phyloP scores from a whole-genome alignment of 2,113 vertebrate species.

The Sclerurus mexicanus region DNA sequence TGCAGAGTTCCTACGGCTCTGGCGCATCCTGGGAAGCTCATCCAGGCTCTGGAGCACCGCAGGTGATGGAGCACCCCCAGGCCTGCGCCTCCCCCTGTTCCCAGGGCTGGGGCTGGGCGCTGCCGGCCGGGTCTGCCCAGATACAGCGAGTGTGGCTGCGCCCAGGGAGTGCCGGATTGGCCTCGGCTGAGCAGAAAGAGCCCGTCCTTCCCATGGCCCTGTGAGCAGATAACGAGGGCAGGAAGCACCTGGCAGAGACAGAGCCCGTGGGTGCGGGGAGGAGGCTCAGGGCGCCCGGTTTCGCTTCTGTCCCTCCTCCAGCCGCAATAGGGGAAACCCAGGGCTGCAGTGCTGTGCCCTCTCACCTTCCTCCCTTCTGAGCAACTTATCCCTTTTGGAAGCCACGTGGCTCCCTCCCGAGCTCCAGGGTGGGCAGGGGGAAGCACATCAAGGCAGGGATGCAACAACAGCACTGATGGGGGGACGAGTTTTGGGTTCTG shows the following conservation, averaged over 20 bases:
- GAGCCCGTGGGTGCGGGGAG: neutral
- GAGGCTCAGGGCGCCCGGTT: neutral
- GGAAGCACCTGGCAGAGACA: conserved; percentile 72
- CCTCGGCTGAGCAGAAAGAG: neutral
- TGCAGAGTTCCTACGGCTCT: neutral
- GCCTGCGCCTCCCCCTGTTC: neutral
- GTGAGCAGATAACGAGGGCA: conserved; percentile 10
- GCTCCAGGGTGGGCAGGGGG: neutral
- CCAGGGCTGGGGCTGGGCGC: conserved; percentile 29
- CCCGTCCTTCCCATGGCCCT: neutral
- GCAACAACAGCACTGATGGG: fast-evolving
- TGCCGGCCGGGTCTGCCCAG: conserved; percentile 40
- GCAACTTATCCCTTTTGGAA: neutral
- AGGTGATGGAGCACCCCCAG: neutral
- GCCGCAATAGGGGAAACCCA: conserved; percentile 30
- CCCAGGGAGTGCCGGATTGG: conserved; percentile 28
- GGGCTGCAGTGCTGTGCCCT: fast-evolving
- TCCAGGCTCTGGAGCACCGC: neutral
- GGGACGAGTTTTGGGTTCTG: neutral
- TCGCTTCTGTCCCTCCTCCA: neutral
- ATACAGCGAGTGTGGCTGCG: conserved; percentile 6
- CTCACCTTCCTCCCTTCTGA: neutral
- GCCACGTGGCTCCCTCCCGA: neutral
- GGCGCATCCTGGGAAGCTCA: neutral
- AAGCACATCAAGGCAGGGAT: fast-evolving